Percentiles rank a stretch among this genome's conserved stretches.
phyloP scores from a whole-genome alignment of 2,888 invertebrate species.

The Eumacrocentrus americanus region DNA sequence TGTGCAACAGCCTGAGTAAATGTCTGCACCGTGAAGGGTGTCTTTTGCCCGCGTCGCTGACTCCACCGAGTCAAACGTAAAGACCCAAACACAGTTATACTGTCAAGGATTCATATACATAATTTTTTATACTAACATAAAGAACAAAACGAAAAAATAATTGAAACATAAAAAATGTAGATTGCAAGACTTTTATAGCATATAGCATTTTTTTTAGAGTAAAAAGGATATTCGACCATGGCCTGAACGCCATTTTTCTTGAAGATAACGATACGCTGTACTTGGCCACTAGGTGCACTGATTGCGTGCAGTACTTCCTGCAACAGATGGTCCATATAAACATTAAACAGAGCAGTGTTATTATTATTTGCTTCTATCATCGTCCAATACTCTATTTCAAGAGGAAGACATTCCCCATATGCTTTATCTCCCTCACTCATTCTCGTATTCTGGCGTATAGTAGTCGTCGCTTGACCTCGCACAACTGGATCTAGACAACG shows the following conservation, averaged over 20 bases:
- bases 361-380: neutral
- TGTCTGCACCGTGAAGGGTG: constrained; percentile 96
- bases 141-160: neutral
- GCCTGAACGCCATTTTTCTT: constrained; percentile 98
- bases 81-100: constrained; percentile 7
- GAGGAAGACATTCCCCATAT: neutral
- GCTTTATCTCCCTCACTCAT: constrained; percentile 7
- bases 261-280: constrained; percentile 97
- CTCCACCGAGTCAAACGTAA: constrained; percentile 90
- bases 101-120: constrained; percentile 49
- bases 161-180: neutral
- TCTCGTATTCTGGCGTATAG: constrained; percentile 14
- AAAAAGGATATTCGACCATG: constrained; percentile 98
- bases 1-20: constrained; percentile 99
- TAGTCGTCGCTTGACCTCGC: constrained; percentile 28
- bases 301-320: constrained; percentile 99
- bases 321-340: constrained; percentile 61
- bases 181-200: neutral
- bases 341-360: neutral
- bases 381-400: neutral
- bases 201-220: neutral
- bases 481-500: constrained; percentile 23
- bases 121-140: neutral
- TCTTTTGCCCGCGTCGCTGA: constrained; percentile 94
- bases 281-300: constrained; percentile 92